phyloP scores from a whole-genome alignment of 2,888 invertebrate genomes.

The Synanthedon andrenaeformis region DNA sequence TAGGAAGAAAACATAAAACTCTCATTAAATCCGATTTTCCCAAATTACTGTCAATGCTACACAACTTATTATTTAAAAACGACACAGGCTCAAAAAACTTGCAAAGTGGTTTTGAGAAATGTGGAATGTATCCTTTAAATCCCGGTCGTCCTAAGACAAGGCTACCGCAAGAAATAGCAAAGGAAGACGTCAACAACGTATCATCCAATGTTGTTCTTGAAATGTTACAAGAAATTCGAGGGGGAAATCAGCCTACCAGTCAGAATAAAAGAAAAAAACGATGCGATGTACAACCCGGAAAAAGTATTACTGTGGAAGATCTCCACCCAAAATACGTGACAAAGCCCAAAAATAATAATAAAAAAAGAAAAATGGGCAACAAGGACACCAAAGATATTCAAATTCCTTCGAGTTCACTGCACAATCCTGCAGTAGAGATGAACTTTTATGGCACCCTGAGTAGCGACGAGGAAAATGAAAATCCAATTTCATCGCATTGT shows the following conservation, averaged over 20 bases:
- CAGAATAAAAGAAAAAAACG: slow-evolving; percentile 5
- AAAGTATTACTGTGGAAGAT: slow-evolving; percentile 5
- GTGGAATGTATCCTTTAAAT: slow-evolving; percentile 4
- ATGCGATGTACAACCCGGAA: slow-evolving; percentile 7
- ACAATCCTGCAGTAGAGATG: not conserved
- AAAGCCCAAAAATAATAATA: not conserved
- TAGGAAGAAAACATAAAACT: slow-evolving; percentile 3
- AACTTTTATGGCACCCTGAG: not conserved
- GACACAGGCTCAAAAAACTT: slow-evolving; percentile 4
- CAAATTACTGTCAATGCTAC: slow-evolving; percentile 3
- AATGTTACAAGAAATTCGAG: slow-evolving; percentile 6
- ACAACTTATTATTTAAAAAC: slow-evolving; percentile 2
- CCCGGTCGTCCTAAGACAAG: slow-evolving; percentile 8
- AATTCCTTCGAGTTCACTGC: not conserved
- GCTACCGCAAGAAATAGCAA: not conserved
- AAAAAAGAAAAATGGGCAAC: not conserved
- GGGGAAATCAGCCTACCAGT: not conserved
- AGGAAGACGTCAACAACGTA: slow-evolving; percentile 1
- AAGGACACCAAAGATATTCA: not conserved
- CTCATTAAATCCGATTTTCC: slow-evolving; percentile 7
- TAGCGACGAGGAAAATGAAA: not conserved
- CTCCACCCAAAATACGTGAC: slow-evolving; percentile 3
- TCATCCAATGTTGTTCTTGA: slow-evolving; percentile 5
- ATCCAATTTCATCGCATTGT: not conserved
- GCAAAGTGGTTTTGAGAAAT: slow-evolving; percentile 8